Evolutionary conservation across 2,797 vertebrate genomes (phyloP).

Genomic region (Cetoscarus ocellatus): DNA sequence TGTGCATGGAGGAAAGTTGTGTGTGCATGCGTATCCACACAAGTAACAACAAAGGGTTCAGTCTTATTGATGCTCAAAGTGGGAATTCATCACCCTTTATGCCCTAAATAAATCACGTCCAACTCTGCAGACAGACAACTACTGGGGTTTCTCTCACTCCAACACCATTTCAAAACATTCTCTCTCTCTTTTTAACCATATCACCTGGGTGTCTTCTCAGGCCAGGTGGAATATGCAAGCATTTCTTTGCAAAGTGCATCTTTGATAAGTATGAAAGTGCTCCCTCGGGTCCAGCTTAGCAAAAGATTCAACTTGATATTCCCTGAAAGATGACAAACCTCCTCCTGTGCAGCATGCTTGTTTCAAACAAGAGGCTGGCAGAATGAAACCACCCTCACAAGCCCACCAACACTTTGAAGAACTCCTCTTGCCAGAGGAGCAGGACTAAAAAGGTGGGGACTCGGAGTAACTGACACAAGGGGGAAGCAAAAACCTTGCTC

Average conservation of each 20-base stretch:
- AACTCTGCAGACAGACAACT: not conserved
- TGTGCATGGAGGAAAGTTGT: not conserved
- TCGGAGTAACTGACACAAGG: conserved; percentile 53
- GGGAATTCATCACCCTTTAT: not conserved
- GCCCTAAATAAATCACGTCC: not conserved
- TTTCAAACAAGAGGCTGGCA: conserved; percentile 31
- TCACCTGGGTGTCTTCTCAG: not conserved
- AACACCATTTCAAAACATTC: not conserved
- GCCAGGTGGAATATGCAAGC: not conserved
- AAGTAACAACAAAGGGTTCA: conserved; percentile 3
- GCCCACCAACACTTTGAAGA: conserved; percentile 52
- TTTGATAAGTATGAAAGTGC: conserved; percentile 11
- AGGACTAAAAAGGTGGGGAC: conserved; percentile 40
- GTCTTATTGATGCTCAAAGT: not conserved
- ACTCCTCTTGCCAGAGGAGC: conserved; percentile 37
- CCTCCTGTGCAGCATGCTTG: conserved; percentile 21
- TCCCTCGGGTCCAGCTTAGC: conserved; percentile 15
- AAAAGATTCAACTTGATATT: conserved; percentile 35
- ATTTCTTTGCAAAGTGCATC: conserved; percentile 18
- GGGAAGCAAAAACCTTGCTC: conserved; percentile 25
- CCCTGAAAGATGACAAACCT: conserved; percentile 30
- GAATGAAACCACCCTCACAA: conserved; percentile 27
- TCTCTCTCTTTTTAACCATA: not conserved
- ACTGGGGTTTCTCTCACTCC: not conserved
- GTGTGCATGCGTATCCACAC: not conserved